A percentile compares a stretch with the other conserved stretches of the same genome.
phyloP scores from a whole-genome alignment of 2,113 vertebrate genomes.

The Oncorhynchus kisutch region DNA sequence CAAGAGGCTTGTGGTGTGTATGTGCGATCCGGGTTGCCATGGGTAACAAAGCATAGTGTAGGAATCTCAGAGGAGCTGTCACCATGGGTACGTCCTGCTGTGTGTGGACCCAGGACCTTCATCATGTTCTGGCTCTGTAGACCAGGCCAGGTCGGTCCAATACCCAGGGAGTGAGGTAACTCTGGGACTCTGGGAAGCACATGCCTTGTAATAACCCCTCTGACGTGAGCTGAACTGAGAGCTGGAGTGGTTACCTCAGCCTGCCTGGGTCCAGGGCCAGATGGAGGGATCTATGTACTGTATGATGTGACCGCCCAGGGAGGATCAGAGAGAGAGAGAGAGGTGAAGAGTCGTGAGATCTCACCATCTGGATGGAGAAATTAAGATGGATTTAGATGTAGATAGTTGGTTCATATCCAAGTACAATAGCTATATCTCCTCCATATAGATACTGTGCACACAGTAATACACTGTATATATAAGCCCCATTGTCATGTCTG shows the following conservation, averaged over 20 bases:
- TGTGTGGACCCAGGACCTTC: constrained; percentile 29
- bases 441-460: background rate
- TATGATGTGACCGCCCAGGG: constrained; percentile 12
- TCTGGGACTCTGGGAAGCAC: constrained; percentile 37
- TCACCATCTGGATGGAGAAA: constrained; percentile 25
- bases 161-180: constrained; percentile 28
- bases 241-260: constrained; percentile 26
- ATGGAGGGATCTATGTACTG: constrained; percentile 12
- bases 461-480: background rate
- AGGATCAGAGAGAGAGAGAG: constrained; percentile 40
- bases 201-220: constrained; percentile 36
- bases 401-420: constrained; percentile 19
- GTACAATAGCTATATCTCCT: background rate
- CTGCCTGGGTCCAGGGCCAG: constrained; percentile 2
- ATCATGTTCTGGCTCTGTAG: constrained; percentile 52
- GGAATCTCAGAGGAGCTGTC: constrained; percentile 40
- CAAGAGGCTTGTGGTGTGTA: constrained; percentile 9
- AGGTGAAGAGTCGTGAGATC: constrained; percentile 9
- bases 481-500: background rate
- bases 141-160: constrained; percentile 13
- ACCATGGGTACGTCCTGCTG: constrained; percentile 48
- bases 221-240: constrained; percentile 23
- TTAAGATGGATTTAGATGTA: constrained; percentile 4
- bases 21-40: constrained; percentile 55
- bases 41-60: constrained; percentile 44